Evolutionary conservation across 1,140 invertebrate genomes (phyloP), one percentile per base, ranked within the genome.

Genomic region (Nylanderia fulva): DNA sequence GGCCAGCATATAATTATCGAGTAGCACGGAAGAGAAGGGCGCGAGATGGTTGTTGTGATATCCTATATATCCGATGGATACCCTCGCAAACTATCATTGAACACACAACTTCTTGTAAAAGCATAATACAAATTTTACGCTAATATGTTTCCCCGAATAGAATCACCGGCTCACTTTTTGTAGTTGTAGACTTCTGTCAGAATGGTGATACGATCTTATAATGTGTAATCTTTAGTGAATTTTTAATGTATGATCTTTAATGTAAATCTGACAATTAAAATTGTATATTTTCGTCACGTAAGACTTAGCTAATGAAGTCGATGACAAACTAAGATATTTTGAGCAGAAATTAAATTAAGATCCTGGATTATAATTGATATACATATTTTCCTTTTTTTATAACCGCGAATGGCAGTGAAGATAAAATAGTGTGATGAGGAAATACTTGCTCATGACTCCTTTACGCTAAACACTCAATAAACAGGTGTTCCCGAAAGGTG

Each of bases 401-500:
- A 33, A 27, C 1, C 39, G 84, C n/a, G n/a, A 74, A 36, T 45
- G 24, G 15, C 63, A 69, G 54, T 18, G 39, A 69, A 48, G 45
- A 48, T 48, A 48, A 45, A 29, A 33, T 5, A 33, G 11, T 56
- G 64, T 71, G 58, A 80, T 80, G 45, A 85, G 72, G 72, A 86
- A 87, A 80, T 56, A 61, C 39, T 45, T 29, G 48, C 21, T 76
- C 33, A 54, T 58, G 29, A 75, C 56, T 79, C 83, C 56, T 66
- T 85, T 36, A 54, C 76, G 21, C 33, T 80, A 18, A 85, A 88
- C 85, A 85, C 89, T 84, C 86, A 86, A 61, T 75, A 72, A 88
- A 91, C 91, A 92, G 91, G 88, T 92, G 91, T 79, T 88, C 74
- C 61, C 76, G 69, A 85, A 86, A 83, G 24, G 75, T 84, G 82